Base-by-base conservation (phyloP, 2,888 invertebrate species). In the Polietes domitor region DNA sequence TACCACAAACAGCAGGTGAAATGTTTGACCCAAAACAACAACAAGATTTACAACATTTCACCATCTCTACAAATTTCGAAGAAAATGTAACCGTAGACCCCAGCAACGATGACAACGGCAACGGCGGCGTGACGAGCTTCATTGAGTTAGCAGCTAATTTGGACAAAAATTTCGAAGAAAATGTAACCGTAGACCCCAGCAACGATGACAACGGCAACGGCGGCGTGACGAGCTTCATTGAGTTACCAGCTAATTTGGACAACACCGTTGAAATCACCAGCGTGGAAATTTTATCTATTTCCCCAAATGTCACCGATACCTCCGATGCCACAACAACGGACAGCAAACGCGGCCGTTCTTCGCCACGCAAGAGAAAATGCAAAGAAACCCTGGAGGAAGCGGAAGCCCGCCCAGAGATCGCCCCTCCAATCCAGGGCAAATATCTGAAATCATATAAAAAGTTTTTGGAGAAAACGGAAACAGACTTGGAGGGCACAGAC, bases 1-100 rank as follows among this genome's bases (percentile, higher is more conserved):
- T 41, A 53, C 28, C 53, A 71, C 32, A 26, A 37, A 1, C 15
- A 61, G 50, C 72, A 58, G 58, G 5, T 73, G 61, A 61, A 65
- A 76, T 43, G 68, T 24, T 26, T 12, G 47, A 37, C 2, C 47
- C 28, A 63, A 63, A 63, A 63, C 41, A 55, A 58, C 55, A 58
- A 17, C 28, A 41, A 50, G 28, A 63, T 63, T 37, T 63, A 63
- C 28, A 63, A 32, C 63, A 63, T 24, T 58, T 24, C 26, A 58
- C 24, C 1, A 37, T 9, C n/a, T 37, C 37, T 21, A 43, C 43
- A 75, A 15, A 72, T 19, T 19, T 0, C 9, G 28, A 43, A 24
- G 61, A 50, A 63, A 19, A 47, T 53, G 3, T 32, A 28, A 17
- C 21, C 72, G 26, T n/a, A n/a, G 21, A 58, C 6, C 7, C 26